A percentile compares a stretch with the other conserved stretches of the same genome.
Conservation (phyloP, 1,140 invertebrate species). For the Teleopsis dalmanni region DNA sequence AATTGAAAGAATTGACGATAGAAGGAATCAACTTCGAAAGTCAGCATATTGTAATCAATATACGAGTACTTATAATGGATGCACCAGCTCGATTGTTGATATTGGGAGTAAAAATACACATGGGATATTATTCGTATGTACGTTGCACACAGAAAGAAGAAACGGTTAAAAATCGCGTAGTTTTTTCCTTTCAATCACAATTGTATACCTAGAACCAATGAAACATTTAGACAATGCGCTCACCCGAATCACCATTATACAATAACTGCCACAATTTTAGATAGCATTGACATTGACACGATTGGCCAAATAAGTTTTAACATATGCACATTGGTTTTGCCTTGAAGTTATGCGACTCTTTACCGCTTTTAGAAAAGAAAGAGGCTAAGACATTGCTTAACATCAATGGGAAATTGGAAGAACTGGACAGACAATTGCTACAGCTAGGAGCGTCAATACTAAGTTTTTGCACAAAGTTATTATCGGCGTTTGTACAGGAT, state of each 20-base stretch:
- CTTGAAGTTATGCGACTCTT: not conserved
- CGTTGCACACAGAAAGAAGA: not conserved
- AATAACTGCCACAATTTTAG: not conserved
- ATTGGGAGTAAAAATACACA: too few relatives aligned
- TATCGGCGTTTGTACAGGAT: not conserved
- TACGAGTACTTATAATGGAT: too few relatives aligned
- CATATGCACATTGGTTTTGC: slow-evolving; percentile 4
- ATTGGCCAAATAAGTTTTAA: not conserved
- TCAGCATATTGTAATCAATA: too few relatives aligned
- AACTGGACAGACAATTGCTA: not conserved
- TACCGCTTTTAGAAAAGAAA: not conserved
- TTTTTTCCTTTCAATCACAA: not conserved
- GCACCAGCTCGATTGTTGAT: too few relatives aligned
- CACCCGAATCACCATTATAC: not conserved
- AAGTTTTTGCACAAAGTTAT: not conserved
- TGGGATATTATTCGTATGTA: too few relatives aligned
- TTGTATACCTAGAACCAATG: not conserved
- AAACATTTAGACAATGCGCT: not conserved
- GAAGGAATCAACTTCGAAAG: too few relatives aligned
- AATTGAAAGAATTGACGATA: too few relatives aligned
- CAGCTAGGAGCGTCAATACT: not conserved
- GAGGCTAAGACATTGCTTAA: not conserved
- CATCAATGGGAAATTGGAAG: not conserved
- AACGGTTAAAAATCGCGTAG: not conserved
- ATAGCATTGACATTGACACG: not conserved